These are phyloP conservation scores for Mormyrus iriodes DNA, from an alignment of 2,113 vertebrate species.

Conservation along the genomic window DNA sequence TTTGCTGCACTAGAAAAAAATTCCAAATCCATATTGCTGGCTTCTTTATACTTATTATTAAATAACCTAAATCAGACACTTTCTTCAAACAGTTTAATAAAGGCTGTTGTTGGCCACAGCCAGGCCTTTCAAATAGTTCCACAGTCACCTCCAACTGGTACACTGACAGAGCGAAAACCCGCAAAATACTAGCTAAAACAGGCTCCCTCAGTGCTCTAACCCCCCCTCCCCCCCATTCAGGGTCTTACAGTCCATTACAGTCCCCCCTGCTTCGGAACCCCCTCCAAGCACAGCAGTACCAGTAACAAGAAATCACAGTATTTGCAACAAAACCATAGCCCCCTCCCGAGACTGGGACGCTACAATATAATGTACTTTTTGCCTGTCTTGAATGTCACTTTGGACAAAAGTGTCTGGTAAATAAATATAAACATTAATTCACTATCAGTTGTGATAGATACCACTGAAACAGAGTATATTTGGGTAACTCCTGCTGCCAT, in stretches of 20 bases:
- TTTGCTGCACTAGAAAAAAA: neutral
- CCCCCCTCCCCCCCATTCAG: neutral
- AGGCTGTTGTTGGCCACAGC: neutral
- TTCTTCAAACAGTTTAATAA: neutral
- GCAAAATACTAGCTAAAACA: neutral
- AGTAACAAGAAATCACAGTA: neutral
- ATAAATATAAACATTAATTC: neutral
- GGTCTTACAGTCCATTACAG: neutral
- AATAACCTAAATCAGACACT: neutral
- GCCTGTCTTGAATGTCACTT: neutral
- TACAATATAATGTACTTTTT: neutral
- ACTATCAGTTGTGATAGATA: neutral
- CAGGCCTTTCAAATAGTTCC: neutral
- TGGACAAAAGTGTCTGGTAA: neutral
- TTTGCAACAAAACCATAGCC: neutral
- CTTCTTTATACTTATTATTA: neutral
- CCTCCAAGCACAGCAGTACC: neutral
- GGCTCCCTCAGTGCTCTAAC: neutral
- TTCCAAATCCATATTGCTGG: neutral
- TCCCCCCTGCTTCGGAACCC: neutral
- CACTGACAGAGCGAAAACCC: neutral
- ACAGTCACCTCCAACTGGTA: neutral
- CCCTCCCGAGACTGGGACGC: neutral
- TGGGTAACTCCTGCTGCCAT: neutral
- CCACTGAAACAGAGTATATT: neutral